Evolutionary conservation across 2,888 invertebrate species (phyloP), one percentile per base, ranked within the genome.

Genomic region (Megaustenia siamemsis): DNA sequence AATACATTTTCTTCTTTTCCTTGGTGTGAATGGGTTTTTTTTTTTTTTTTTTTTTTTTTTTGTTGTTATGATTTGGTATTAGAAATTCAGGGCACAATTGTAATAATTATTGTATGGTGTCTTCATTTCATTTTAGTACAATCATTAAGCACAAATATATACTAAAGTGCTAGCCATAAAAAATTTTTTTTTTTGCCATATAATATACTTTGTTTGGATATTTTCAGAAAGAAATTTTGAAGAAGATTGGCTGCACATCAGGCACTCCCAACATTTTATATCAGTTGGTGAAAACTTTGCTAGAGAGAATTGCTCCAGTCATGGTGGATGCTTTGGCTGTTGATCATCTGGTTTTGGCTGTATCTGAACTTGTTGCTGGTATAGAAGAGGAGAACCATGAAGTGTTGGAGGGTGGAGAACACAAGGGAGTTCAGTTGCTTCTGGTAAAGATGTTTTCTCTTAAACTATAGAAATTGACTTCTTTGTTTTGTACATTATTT

Each of bases 201-300:
- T 45, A 45, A 45, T 12, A 45, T 12, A 45, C 45, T 45, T 6
- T 12, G 45, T 12, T 45, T 63, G n/a, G 28, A 5, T 5, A 28
- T 43, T 71, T 71, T 43, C 94, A 96, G 96, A 96, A 96, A 86
- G 96, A 96, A 87, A 96, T 98, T 18, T 95, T 99, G 82, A 98
- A 98, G 94, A 98, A 98, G 94, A 95, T 99, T 4, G 90, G 90
- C 28, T 97, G 98, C 0, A 98, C 98, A 94, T 95, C 98, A 35
- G 98, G 98, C 94, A 98, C 98, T 96, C 98, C 98, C 2, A 98
- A 98, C 94, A 95, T 98, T 56, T 97, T 98, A 94, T 98, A 98
- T 95, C 98, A 98, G 93, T 98, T 98, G 0, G 97, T 99, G 66
- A 99, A 99, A 95, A 97, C 97, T 96, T 94, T 99, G 75, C 94